These are phyloP conservation scores for Spatula versicolor DNA, from an alignment of 2,797 vertebrate species.

Conservation along the genomic window DNA sequence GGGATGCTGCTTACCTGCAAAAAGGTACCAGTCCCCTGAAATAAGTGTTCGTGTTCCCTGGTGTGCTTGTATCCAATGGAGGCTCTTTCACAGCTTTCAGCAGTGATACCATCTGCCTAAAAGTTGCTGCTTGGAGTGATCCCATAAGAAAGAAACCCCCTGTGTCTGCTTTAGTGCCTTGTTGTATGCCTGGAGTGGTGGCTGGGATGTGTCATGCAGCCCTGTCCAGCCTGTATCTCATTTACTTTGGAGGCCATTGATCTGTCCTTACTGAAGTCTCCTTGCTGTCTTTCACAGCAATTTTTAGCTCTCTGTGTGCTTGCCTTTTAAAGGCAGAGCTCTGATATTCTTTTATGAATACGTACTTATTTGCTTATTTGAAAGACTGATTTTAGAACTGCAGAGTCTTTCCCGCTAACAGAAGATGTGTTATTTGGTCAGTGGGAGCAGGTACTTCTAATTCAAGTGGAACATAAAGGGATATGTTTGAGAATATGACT, in stretches of 20 bases:
- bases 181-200: not conserved
- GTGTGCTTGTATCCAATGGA: not conserved
- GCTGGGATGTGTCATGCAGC: not conserved
- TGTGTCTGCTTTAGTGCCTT: not conserved
- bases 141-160: accelerated
- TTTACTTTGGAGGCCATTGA: not conserved
- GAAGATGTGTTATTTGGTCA: not conserved
- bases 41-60: not conserved
- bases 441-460: not conserved
- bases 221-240: not conserved
- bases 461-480: not conserved
- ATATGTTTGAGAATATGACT: not conserved
- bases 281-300: not conserved
- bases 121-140: not conserved
- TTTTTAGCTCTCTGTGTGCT: not conserved
- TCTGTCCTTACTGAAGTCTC: not conserved
- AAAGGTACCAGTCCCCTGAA: not conserved
- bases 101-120: not conserved
- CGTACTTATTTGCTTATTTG: not conserved
- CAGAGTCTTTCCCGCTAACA: not conserved
- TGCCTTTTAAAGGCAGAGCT: not conserved
- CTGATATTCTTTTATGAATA: not conserved
- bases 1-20: not conserved
- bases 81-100: not conserved
- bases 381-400: not conserved